A percentile compares a stretch with the other conserved stretches of the same genome.
These are phyloP conservation scores for Sebastiscus albofasciatus DNA, from an alignment of 2,797 vertebrate genomes.

Conservation along the genomic window DNA sequence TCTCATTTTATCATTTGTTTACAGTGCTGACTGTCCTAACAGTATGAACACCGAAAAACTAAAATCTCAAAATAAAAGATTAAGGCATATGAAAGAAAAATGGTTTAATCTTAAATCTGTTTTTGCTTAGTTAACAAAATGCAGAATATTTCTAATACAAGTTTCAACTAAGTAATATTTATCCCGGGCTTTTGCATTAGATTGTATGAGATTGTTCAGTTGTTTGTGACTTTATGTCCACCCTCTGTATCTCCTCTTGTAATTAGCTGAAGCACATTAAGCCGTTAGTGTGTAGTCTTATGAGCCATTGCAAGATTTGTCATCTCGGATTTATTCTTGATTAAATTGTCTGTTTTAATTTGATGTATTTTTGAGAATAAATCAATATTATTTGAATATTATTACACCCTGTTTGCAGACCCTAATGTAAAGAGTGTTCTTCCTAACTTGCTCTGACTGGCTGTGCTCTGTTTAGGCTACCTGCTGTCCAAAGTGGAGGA, in stretches of 20 bases:
- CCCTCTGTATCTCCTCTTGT: background rate
- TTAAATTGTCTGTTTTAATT: background rate
- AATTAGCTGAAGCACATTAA: background rate
- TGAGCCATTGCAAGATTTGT: background rate
- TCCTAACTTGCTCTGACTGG: background rate
- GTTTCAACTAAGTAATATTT: background rate
- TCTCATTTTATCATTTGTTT: background rate
- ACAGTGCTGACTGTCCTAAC: background rate
- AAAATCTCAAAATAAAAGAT: background rate
- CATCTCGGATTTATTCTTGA: background rate
- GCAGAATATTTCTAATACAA: background rate
- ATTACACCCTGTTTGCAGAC: background rate
- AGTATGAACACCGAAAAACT: background rate
- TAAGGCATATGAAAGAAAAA: background rate
- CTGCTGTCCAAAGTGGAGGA: slow-evolving; percentile 97
- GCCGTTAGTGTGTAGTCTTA: background rate
- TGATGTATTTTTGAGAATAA: background rate
- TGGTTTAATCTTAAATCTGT: background rate
- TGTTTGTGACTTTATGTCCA: background rate
- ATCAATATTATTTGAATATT: background rate
- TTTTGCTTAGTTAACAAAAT: background rate
- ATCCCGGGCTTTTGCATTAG: background rate
- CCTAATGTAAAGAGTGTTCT: too few species aligned
- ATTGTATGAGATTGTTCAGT: background rate
- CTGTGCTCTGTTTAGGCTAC: slow-evolving; percentile 83